Conservation (phyloP, 2,797 vertebrate genomes). For the Ctenopoma multispine region DNA sequence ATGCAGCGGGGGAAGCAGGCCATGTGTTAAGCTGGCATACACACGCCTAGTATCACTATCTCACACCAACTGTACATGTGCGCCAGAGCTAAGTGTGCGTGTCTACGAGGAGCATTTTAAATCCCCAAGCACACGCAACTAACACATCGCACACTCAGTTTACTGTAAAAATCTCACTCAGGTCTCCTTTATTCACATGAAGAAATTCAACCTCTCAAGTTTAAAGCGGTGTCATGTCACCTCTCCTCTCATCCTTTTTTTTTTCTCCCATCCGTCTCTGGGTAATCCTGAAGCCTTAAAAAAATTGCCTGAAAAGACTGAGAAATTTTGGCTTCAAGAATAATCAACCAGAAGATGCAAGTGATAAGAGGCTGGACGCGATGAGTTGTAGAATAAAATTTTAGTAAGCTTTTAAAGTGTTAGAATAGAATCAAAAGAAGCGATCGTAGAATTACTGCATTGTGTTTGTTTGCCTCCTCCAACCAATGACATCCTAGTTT, state of each 20-base stretch:
- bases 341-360: not conserved
- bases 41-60: constrained; percentile 45
- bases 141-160: constrained; percentile 2
- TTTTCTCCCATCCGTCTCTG: not conserved
- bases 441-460: too few species aligned
- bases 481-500: too few species aligned
- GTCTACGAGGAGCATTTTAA: constrained; percentile 24
- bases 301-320: too few species aligned
- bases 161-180: constrained; percentile 31
- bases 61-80: constrained; percentile 50
- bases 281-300: not conserved
- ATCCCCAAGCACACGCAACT: constrained; percentile 14
- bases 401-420: not conserved
- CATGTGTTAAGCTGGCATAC: constrained; percentile 48
- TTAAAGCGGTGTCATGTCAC: constrained; percentile 2
- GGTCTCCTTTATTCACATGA: constrained; percentile 29
- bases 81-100: not conserved
- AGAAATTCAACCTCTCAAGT: constrained; percentile 14
- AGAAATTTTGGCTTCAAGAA: too few species aligned
- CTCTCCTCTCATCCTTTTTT: not conserved
- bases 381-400: not conserved
- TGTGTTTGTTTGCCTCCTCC: too few species aligned
- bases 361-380: not conserved
- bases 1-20: constrained; percentile 37
- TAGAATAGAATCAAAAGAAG: not conserved